phyloP scores from a whole-genome alignment of 2,888 invertebrate species.

The Drosophila meridionalis region DNA sequence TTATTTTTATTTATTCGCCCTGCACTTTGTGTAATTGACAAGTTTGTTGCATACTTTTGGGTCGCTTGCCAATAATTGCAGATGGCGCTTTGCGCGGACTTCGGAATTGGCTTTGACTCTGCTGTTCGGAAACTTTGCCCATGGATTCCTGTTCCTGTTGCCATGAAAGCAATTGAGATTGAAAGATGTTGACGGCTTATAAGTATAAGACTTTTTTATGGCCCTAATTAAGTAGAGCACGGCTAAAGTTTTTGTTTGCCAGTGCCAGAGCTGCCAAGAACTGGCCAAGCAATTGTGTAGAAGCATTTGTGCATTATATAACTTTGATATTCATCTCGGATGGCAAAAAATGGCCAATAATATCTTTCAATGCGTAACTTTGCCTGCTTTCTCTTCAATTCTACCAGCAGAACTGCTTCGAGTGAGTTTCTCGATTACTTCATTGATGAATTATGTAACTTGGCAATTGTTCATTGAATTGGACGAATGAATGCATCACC shows the following conservation, averaged over 20 bases:
- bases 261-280: background rate
- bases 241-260: slow-evolving; percentile 1
- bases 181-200: slow-evolving; percentile 20
- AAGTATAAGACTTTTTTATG: slow-evolving; percentile 7
- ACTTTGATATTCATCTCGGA: background rate
- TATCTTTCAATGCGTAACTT: slow-evolving; percentile 1
- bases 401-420: background rate
- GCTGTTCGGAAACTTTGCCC: slow-evolving; percentile 16
- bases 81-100: slow-evolving; percentile 18
- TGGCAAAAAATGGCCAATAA: background rate
- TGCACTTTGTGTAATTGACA: slow-evolving; percentile 75
- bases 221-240: slow-evolving; percentile 24
- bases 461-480: background rate
- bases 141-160: slow-evolving; percentile 10
- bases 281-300: slow-evolving; percentile 1
- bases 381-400: background rate
- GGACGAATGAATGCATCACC: background rate
- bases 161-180: slow-evolving; percentile 18
- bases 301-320: slow-evolving; percentile 4
- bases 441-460: background rate
- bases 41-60: slow-evolving; percentile 63
- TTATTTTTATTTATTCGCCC: slow-evolving; percentile 41
- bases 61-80: slow-evolving; percentile 53
- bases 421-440: background rate
- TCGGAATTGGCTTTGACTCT: slow-evolving; percentile 14